Base-by-base conservation (phyloP, 2,888 invertebrate genomes). In the Lepidocyrtoides sp. region DNA sequence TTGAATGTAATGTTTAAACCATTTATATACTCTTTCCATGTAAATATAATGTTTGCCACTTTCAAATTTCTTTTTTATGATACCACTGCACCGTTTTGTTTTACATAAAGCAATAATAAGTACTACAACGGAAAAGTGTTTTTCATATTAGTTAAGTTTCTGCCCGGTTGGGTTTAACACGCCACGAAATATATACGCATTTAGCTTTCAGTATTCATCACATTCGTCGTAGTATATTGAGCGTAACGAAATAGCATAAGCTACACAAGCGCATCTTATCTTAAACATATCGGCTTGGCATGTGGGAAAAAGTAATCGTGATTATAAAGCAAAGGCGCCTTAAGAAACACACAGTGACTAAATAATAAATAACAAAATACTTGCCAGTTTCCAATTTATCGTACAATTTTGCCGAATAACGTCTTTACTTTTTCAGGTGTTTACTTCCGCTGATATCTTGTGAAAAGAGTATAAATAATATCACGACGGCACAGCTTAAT, bases 181-280 rank as follows among this genome's bases (percentile, higher is more conserved):
- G 57, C 63, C 26, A 60, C 48, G 44, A 84, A 75, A 51, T 77
- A 89, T 60, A 10, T 82, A 41, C n/a, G 10, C 1, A n/a, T n/a
- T 20, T 44, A 57, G 20, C 44, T 54, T 41, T 72, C 4, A 36
- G 12, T 17, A 10, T 72, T 4, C 5, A n/a, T 4, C 36, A 51
- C 36, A 86, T 87, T 90, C 48, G 57, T 85, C 57, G 81, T 17
- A 79, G 69, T 91, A 90, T 92, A 92, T 91, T 91, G 91, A 81
- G 91, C 91, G 88, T 63, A 92, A 88, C 88, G 81, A 81, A 88
- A 85, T 69, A 87, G 44, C 72, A 75, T 41, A 48, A 36, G 51
- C 12, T 84, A 66, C 51, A 84, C 66, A 66, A 69, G 69, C 48
- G 84, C 84, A 84, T 69, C 69, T 84, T 84, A 83, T 83, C 69